These are phyloP conservation scores for Congeria kusceri DNA, from an alignment of 2,888 invertebrate species.

Conservation along the genomic window DNA sequence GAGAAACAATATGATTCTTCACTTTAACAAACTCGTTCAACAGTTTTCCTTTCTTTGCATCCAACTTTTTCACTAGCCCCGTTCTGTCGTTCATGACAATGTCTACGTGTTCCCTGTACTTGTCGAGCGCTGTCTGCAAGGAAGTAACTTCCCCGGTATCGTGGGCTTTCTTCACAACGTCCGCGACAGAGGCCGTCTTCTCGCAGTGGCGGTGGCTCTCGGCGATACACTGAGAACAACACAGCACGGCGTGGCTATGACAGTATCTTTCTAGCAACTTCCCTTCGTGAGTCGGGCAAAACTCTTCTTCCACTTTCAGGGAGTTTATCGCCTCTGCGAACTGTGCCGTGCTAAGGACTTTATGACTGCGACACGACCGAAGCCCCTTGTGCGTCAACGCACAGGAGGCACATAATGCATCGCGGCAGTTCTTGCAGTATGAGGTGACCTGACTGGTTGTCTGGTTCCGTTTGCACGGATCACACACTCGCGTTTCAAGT, in stretches of 20 bases:
- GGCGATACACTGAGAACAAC: slow-evolving; percentile 65
- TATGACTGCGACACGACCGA: slow-evolving; percentile 63
- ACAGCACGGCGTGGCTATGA: slow-evolving; percentile 56
- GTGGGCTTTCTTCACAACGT: slow-evolving; percentile 59
- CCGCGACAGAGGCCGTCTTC: slow-evolving; percentile 54
- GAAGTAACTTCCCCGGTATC: slow-evolving; percentile 50
- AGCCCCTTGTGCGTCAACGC: slow-evolving; percentile 67
- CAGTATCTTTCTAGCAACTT: slow-evolving; percentile 64
- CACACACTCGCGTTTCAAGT: slow-evolving; percentile 62
- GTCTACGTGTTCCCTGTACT: slow-evolving; percentile 62
- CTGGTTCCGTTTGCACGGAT: slow-evolving; percentile 66
- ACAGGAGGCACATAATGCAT: slow-evolving; percentile 67
- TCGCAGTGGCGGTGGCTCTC: slow-evolving; percentile 67
- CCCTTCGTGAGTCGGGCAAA: slow-evolving; percentile 58
- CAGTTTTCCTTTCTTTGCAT: slow-evolving; percentile 63
- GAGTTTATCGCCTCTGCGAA: slow-evolving; percentile 62
- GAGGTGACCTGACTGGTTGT: slow-evolving; percentile 53
- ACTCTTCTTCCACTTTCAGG: slow-evolving; percentile 65
- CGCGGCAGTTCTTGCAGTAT: slow-evolving; percentile 69
- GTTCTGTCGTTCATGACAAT: slow-evolving; percentile 56
- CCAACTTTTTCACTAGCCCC: slow-evolving; percentile 57
- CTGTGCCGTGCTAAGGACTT: slow-evolving; percentile 59
- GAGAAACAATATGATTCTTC: slow-evolving; percentile 62
- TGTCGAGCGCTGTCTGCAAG: slow-evolving; percentile 54
- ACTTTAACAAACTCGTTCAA: slow-evolving; percentile 63